phyloP scores from a whole-genome alignment of 2,888 invertebrate species.

The Amphipyra tragopoginis region DNA sequence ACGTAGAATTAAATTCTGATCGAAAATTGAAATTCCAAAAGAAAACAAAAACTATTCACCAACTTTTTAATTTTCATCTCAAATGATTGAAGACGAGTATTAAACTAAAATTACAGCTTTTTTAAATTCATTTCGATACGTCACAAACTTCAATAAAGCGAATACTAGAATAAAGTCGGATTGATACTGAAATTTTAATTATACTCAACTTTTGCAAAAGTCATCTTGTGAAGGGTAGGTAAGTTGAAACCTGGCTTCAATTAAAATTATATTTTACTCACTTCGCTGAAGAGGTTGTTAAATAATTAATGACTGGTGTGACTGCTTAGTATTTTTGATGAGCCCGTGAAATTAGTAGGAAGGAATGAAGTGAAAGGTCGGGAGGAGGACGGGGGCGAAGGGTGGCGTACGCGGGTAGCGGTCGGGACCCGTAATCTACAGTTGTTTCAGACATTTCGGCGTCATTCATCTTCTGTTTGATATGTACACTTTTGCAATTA shows the following conservation, averaged over 20 bases:
- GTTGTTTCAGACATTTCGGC: conserved; percentile 34
- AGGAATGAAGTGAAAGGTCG: conserved; percentile 20
- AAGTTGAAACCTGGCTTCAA: conserved; percentile 42
- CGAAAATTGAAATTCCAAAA: neutral
- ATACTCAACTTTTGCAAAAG: conserved; percentile 25
- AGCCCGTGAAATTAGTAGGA: conserved; percentile 38
- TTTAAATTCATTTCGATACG: conserved; percentile 12
- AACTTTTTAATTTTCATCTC: neutral
- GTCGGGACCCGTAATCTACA: conserved; percentile 19
- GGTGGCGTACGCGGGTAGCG: conserved; percentile 3
- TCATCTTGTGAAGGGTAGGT: conserved; percentile 21
- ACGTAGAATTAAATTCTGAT: neutral
- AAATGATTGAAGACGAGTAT: neutral
- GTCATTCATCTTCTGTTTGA: conserved; percentile 26
- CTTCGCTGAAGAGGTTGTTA: conserved; percentile 46
- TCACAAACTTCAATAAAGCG: conserved; percentile 13
- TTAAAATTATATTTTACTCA: conserved; percentile 52
- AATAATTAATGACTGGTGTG: conserved; percentile 51
- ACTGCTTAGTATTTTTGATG: conserved; percentile 48
- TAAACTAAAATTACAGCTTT: conserved; percentile 7
- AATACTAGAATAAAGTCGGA: conserved; percentile 9
- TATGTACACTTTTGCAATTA: conserved; percentile 2
- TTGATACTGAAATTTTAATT: conserved; percentile 33
- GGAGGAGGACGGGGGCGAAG: neutral
- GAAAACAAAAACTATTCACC: neutral